These are phyloP conservation scores for Phrynocephalus vlangalii DNA, from an alignment of 2,797 vertebrate species.

Conservation along the genomic window DNA sequence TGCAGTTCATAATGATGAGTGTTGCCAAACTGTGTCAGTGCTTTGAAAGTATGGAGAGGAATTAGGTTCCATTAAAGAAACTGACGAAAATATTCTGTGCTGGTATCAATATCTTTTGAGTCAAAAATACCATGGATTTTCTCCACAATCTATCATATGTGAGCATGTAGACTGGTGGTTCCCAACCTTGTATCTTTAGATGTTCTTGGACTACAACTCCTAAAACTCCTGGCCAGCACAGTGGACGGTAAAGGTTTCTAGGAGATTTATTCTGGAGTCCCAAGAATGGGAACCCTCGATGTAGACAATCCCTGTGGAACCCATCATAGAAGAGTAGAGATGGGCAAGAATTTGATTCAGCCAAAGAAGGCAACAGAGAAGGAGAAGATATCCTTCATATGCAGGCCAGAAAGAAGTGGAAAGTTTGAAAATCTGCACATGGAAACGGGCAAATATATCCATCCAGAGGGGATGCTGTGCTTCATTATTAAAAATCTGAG, in stretches of 20 bases:
- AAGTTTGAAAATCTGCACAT: neutral
- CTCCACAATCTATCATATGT: neutral
- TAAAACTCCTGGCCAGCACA: no score
- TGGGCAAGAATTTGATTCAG: neutral
- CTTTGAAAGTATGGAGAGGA: neutral
- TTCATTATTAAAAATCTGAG: no score
- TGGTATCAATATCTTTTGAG: neutral
- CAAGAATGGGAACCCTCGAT: no score
- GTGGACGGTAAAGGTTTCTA: no score
- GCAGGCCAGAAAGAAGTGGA: neutral
- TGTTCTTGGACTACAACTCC: no score
- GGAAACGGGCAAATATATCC: neutral
- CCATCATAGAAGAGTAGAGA: neutral
- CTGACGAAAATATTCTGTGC: neutral
- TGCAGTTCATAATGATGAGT: neutral
- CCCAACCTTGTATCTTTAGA: no score
- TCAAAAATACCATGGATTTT: neutral
- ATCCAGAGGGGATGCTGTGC: no score
- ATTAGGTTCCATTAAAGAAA: neutral
- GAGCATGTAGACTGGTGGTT: no score
- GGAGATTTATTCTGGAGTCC: no score
- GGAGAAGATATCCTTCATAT: neutral
- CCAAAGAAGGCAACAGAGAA: neutral
- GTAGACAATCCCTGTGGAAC: no score
- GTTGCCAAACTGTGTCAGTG: neutral